Base-by-base conservation (phyloP, 2,888 invertebrate species). In the Pegoplata infirma region DNA sequence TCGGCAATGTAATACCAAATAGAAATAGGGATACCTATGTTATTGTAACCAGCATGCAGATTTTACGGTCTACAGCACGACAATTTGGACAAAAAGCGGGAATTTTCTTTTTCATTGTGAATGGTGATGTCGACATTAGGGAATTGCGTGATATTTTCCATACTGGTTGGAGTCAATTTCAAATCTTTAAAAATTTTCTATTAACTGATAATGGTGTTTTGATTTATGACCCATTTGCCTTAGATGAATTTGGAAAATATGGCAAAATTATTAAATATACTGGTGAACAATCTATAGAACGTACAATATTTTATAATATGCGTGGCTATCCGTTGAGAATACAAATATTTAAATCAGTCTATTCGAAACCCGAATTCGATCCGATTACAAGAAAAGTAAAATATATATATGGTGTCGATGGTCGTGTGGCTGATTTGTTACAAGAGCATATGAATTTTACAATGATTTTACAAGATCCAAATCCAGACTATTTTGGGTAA, bases 271-370 rank as follows among this genome's bases (percentile, higher is more conserved):
- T 84, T 7, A 59, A 73, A 3, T 86, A 85, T 32, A 32, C n/a
- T 3, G 84, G 82, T 0, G 59, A 80, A 2, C 75, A 81, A 19
- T 61, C 83, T 0, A 36, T 88, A 53, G 76, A 81, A 23, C 76
- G 36, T 1, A 61, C 83, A 2, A 49, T 88, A 17, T 88, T 89
- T 64, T 83, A 83, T 12, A 79, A 90, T 32, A 85, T 90, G 85
- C 85, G 84, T 12, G 87, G 88, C 2, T 90, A 89, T 85, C 89
- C 89, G 2, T 6, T 90, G 53, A 84, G 85, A n/a, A 80, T 89
- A 23, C 89, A 90, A 80, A 84, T 89, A 28, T 90, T 90, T 67
- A 83, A 81, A 74, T 89, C 90, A 0, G 88, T 88, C 4, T 89
- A 86, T 78, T 82, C 88, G 0, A 82, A 85, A 0, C 86, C 88